Evolutionary conservation across 2,888 invertebrate genomes (phyloP), one percentile per base, ranked within the genome.

Genomic region (Eutolmus rufibarbis): DNA sequence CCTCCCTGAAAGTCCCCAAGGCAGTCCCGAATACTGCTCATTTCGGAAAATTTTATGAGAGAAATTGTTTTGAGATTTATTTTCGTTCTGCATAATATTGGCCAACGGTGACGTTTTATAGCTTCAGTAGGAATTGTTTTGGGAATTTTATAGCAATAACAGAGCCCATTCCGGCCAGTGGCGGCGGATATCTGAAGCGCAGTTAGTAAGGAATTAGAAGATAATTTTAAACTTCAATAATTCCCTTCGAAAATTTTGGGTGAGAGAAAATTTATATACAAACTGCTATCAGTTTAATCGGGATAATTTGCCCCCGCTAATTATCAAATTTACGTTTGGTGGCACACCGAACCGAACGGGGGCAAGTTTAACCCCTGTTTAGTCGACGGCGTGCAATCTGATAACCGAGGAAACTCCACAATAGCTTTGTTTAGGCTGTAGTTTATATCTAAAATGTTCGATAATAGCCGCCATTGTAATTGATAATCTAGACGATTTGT

Each of bases 41-140:
- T 81, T 81, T 81, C n/a, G 56, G 51, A 43, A 34, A 81, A 81
- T 81, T 81, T 81, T 81, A 81, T 81, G 81, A 81, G 81, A 81
- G 81, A 81, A 81, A 81, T 81, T 81, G 81, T 81, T 81, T 56
- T 81, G 56, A 81, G 81, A 81, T 81, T 81, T 81, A 81, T 81
- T 34, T 56, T 81, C 81, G 23, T 51, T 81, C 31, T 81, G 81
- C 81, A 81, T 81, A 31, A 81, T 81, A 81, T 81, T 81, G 81
- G 81, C 81, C 81, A 81, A 81, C 81, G 81, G 81, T 81, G 81
- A 81, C 81, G 78, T 81, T 81, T 81, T 81, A 81, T 81, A 23
- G 81, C 51, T 56, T 81, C 46, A 31, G 81, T 81, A 81, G 81
- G 31, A 51, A 81, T 81, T 81, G 81, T 81, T 81, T 56, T 46